Evolutionary conservation across 2,888 invertebrate species (phyloP), one percentile per base, ranked within the genome.

Genomic region (Dinocampus coccinellae): DNA sequence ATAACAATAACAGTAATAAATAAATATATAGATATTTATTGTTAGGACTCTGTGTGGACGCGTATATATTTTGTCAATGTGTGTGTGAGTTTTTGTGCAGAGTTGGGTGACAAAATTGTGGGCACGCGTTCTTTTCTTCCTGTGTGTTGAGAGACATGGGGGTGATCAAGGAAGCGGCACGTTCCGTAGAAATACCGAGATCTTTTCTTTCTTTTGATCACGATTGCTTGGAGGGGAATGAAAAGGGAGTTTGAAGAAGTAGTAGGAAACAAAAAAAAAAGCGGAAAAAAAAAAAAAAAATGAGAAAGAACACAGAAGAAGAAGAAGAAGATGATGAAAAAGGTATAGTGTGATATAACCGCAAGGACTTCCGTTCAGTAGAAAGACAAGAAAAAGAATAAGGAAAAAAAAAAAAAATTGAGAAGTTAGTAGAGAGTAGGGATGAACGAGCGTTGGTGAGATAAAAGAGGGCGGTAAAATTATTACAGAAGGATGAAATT

Each of bases 401-500:
- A 36, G 2, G 67, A 61, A 16, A 58, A 53, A 70, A 34, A 26
- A 34, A 13, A n/a, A 55, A 69, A n/a, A n/a, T n/a, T n/a, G 33
- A 69, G 42, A 65, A 65, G 39, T n/a, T n/a, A n/a, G n/a, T n/a
- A n/a, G n/a, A n/a, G 33, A 16, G n/a, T 29, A 42, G 26, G 29
- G 69, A 34, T 61, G 58, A 65, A 61, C 13, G 42, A 36, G 33
- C 26, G 74, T 66, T 68, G 63, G 34, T 62, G 36, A 47, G 73
- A 69, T 66, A 68, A 42, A 64, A 64, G 72, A 73, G 77, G 76
- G 74, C 67, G 78, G 79, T 80, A 75, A 81, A 82, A 81, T 82
- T 83, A 84, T 86, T 83, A 84, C 80, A 79, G 80, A 77, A 80
- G 83, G 82, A 85, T 83, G 82, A 85, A 86, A 86, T 86, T 85